These are phyloP conservation scores for Drosophila mojavensis DNA, from an alignment of 1,140 invertebrate species.

Conservation along the genomic window DNA sequence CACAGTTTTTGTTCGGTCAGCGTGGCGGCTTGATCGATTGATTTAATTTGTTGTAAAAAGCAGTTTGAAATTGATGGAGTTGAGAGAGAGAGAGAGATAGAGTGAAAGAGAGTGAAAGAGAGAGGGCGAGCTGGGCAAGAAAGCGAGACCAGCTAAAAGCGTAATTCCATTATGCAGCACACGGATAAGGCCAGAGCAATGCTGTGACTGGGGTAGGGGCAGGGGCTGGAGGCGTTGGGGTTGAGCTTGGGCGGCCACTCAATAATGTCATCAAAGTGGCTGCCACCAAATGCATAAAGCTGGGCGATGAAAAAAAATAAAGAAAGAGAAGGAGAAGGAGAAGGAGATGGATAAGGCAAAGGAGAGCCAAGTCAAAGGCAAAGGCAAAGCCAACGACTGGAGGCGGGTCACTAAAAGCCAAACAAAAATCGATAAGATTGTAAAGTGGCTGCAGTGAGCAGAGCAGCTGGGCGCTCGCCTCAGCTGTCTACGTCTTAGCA, in stretches of 20 bases:
- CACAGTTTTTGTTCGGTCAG: conserved; percentile 70
- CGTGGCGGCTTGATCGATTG: conserved; percentile 71
- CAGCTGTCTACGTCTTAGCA: conserved; percentile 45
- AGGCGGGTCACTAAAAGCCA: conserved; percentile 60
- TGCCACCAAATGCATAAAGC: conserved; percentile 73
- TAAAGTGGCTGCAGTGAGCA: conserved; percentile 63
- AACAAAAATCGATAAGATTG: conserved; percentile 70
- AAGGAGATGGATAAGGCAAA: background rate
- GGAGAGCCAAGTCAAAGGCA: conserved; percentile 53
- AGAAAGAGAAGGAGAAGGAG: background rate
- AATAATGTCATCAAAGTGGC: conserved; percentile 81
- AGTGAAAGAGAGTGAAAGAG: too few species aligned
- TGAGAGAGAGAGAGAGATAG: background rate
- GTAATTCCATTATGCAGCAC: conserved; percentile 42
- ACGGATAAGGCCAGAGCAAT: conserved; percentile 24
- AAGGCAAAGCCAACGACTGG: background rate
- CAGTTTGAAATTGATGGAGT: conserved; percentile 77
- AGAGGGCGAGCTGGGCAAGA: conserved; percentile 2
- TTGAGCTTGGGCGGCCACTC: conserved; percentile 29
- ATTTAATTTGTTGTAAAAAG: conserved; percentile 81
- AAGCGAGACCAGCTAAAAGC: conserved; percentile 39
- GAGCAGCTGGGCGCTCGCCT: background rate
- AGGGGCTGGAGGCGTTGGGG: too few species aligned
- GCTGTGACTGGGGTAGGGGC: background rate
- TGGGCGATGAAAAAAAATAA: conserved; percentile 2